These are phyloP conservation scores for Dendroctonus ponderosae DNA, from an alignment of 1,140 invertebrate species.

Conservation along the genomic window DNA sequence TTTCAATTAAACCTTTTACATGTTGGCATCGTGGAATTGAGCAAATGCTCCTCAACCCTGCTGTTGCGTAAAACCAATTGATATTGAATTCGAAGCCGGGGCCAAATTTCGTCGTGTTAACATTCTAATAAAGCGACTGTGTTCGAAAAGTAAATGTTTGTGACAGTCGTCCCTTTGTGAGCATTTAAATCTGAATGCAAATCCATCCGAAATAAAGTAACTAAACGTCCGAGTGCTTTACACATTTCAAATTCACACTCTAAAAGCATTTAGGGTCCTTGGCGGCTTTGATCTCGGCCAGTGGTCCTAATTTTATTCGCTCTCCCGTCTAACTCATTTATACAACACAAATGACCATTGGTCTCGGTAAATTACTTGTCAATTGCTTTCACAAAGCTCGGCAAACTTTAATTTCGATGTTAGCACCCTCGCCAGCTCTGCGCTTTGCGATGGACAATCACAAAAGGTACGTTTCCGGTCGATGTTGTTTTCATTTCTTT, in stretches of 20 bases:
- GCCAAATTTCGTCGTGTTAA: too few relatives aligned
- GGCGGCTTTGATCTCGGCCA: slow-evolving; percentile 47
- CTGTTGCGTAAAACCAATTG: too few relatives aligned
- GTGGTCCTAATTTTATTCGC: slow-evolving; percentile 50
- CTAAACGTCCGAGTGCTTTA: slow-evolving; percentile 30
- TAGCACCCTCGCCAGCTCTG: slow-evolving; percentile 35
- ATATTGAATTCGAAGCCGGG: too few relatives aligned
- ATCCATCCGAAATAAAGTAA: slow-evolving; percentile 18
- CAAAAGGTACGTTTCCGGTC: too few relatives aligned
- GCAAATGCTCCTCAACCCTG: too few relatives aligned
- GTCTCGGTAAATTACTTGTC: slow-evolving; percentile 51
- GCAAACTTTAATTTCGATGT: slow-evolving; percentile 45
- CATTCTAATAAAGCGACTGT: too few relatives aligned
- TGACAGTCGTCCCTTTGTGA: slow-evolving; percentile 14
- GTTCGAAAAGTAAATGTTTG: slow-evolving; percentile 19
- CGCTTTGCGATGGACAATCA: background rate
- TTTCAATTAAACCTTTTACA: too few relatives aligned
- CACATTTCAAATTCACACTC: slow-evolving; percentile 34
- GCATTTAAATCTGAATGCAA: slow-evolving; percentile 22
- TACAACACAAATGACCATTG: slow-evolving; percentile 51
- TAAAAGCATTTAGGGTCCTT: slow-evolving; percentile 26
- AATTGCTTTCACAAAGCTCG: slow-evolving; percentile 49
- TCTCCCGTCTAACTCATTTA: slow-evolving; percentile 50
- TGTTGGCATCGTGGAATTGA: too few relatives aligned
- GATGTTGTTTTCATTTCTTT: too few relatives aligned